Percentiles rank a stretch among this genome's conserved stretches.
These are phyloP conservation scores for Pseudorhiza aurosa DNA, from an alignment of 30 jellyfish, hydroid and myxozoan species.

Conservation along the genomic window DNA sequence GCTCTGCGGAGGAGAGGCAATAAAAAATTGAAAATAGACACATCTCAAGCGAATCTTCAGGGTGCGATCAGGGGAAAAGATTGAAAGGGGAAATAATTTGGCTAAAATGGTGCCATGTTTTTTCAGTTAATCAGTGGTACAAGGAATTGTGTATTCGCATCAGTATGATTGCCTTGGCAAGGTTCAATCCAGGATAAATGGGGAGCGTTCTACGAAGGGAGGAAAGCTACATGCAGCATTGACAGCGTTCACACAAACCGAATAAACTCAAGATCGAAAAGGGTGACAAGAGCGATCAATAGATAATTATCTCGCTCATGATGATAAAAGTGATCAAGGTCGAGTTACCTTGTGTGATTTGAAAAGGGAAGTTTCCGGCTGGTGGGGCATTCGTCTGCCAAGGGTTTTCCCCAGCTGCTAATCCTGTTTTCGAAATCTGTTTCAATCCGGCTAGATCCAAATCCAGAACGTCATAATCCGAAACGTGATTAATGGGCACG, in stretches of 20 bases:
- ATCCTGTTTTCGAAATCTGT: conserved; percentile 53
- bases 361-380: conserved; percentile 58
- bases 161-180: too few relatives aligned
- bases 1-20: conserved; percentile 6
- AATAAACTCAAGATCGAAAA: too few relatives aligned
- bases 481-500: conserved; percentile 81
- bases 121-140: too few relatives aligned
- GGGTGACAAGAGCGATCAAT: too few relatives aligned
- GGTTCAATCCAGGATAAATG: too few relatives aligned
- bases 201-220: too few relatives aligned
- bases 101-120: too few relatives aligned
- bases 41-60: not conserved
- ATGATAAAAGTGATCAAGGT: not conserved
- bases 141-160: too few relatives aligned
- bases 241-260: too few relatives aligned
- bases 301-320: too few relatives aligned
- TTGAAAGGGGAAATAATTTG: too few relatives aligned
- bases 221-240: too few relatives aligned
- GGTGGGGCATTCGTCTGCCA: conserved; percentile 35
- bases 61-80: not conserved
- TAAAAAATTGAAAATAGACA: not conserved
- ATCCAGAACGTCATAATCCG: conserved; percentile 86
- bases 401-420: not conserved
- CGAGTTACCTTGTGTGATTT: conserved; percentile 35
- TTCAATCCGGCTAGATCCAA: conserved; percentile 90